phyloP scores from a whole-genome alignment of 1,140 invertebrate genomes.

The Drosophila busckii region DNA sequence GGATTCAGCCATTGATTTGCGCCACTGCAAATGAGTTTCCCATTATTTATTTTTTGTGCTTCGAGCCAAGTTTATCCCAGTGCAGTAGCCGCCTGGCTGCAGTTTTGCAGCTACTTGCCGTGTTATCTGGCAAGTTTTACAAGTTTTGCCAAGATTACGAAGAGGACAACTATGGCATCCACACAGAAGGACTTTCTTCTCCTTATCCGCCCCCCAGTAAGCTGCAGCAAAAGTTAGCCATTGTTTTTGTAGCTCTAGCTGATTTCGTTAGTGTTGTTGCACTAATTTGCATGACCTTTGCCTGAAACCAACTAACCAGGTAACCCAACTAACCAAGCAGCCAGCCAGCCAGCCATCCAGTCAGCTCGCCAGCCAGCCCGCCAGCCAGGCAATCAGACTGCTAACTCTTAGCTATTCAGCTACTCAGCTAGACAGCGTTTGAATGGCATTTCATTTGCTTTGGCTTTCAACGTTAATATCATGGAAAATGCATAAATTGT shows the following conservation, averaged over 20 bases:
- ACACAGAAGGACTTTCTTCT: too few relatives aligned
- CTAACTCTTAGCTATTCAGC: too few relatives aligned
- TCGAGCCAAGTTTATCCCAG: conserved; percentile 5
- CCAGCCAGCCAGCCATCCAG: conserved; percentile 7
- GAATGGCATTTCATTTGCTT: conserved; percentile 72
- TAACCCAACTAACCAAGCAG: conserved; percentile 42
- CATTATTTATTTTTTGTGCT: too few relatives aligned
- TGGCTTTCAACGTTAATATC: conserved; percentile 69
- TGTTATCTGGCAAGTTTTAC: conserved; percentile 67
- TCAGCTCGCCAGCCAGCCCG: conserved; percentile 33
- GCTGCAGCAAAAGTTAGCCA: conserved; percentile 47
- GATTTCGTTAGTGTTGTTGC: conserved; percentile 30
- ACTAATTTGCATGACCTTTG: conserved; percentile 73
- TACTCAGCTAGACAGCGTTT: conserved; percentile 38
- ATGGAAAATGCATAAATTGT: conserved; percentile 74
- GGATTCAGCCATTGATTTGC: too few relatives aligned
- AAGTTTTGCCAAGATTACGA: conserved; percentile 64
- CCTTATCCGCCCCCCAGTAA: too few relatives aligned
- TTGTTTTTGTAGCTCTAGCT: conserved; percentile 36
- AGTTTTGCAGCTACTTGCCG: conserved; percentile 50
- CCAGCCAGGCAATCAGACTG: conserved; percentile 3
- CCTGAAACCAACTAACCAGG: conserved; percentile 24
- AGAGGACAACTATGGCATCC: too few relatives aligned
- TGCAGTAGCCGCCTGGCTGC: too few relatives aligned
- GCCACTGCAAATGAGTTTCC: too few relatives aligned